A percentile compares a stretch with the other conserved stretches of the same genome.
Evolutionary conservation across 2,888 invertebrate species (phyloP).

Genomic region (Platycheirus albimanus): DNA sequence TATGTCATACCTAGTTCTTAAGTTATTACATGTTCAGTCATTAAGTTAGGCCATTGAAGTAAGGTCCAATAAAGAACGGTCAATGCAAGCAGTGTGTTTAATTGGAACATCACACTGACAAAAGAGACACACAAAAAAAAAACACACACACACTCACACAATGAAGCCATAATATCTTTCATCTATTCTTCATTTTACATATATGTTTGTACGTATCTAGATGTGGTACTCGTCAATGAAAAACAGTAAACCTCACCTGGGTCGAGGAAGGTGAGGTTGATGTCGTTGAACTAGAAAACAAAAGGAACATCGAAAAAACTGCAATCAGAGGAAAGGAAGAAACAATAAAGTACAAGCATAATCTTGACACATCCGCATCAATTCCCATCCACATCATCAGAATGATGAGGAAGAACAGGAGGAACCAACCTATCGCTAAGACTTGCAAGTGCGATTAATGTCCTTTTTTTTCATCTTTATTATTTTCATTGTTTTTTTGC

Average conservation of each 20-base stretch:
- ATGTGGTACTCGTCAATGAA: slow-evolving; percentile 21
- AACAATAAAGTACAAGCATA: slow-evolving; percentile 28
- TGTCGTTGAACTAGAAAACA: not conserved
- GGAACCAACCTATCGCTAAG: not conserved
- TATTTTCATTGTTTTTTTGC: slow-evolving; percentile 11
- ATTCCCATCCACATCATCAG: not conserved
- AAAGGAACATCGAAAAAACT: too few species aligned
- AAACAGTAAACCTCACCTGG: not conserved
- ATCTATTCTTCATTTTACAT: not conserved
- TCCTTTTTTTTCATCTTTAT: not conserved
- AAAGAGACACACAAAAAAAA: too few species aligned
- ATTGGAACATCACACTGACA: too few species aligned
- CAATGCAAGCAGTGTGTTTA: too few species aligned
- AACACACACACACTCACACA: not conserved
- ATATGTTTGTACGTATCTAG: too few species aligned
- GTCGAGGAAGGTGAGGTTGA: not conserved
- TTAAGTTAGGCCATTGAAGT: too few species aligned
- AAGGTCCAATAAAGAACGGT: too few species aligned
- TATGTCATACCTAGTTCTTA: too few species aligned
- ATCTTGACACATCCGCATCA: slow-evolving; percentile 50
- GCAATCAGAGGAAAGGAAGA: slow-evolving; percentile 10
- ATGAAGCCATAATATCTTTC: not conserved
- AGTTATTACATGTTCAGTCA: too few species aligned
- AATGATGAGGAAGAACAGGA: too few species aligned
- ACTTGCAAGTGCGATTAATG: slow-evolving; percentile 41